Evolutionary conservation across 1,140 invertebrate genomes (phyloP), one percentile per base, ranked within the genome.

Genomic region (Hormaphis cornu): DNA sequence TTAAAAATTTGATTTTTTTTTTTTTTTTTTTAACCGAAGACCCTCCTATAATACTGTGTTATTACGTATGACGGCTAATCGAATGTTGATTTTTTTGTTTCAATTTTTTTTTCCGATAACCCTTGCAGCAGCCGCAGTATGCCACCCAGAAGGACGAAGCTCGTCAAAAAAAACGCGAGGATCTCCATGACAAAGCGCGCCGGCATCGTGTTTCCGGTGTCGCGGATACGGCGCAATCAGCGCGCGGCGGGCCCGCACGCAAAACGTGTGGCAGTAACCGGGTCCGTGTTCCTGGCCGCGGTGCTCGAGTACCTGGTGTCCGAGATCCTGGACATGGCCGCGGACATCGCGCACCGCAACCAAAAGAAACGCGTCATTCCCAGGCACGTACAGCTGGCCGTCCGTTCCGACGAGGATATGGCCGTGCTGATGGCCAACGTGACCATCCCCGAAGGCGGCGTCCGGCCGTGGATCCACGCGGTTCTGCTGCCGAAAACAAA

Each of bases 321-420:
- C 76, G 87, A 90, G 80, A 84, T 90, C 16, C 77, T 89, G 59
- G 87, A 89, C 74, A 82, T 89, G 77, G 87, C 89, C 24, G 86
- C 88, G 8, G 90, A 91, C 73, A 88, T 88, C 5, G 46, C 46
- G n/a, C 46, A 24, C 22, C 5, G 16, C 46, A 16, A 5, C 22
- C 5, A 16, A 4, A 48, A 16, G 22, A 7, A 5, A 16, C n/a
- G 46, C 5, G 16, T 48, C 22, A 16, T 16, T 5, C 46, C 46
- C 22, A 5, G 46, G 5, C 46, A 48, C 46, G 5, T 48, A 8
- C 20, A 26, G 26, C 28, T 56, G 20, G 53, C 53, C 16, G 28
- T 56, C 28, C 20, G 28, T 8, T 6, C 7, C 28, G 53, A 56
- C 28, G 53, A 56, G 6, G 53, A 56, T 5, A 6, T 56, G 28